Conservation (phyloP, 2,888 invertebrate genomes). For the Drosophila bunnanda region DNA sequence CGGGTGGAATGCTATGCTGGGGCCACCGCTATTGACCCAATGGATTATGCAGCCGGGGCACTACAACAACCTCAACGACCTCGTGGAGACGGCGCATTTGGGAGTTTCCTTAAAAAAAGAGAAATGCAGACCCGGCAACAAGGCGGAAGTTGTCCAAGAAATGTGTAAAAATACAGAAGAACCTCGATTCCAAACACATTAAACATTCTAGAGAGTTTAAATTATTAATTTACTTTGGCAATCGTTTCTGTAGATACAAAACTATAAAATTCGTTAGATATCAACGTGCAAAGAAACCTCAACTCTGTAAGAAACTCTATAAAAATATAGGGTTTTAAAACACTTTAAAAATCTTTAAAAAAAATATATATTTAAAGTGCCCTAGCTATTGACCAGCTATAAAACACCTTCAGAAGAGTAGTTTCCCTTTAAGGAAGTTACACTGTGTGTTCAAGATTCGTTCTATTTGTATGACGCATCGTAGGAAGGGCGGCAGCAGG, state of each 20-base stretch:
- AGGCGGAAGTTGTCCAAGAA: conserved; percentile 2
- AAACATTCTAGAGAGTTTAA: not conserved
- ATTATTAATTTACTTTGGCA: not conserved
- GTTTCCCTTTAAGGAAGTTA: not conserved
- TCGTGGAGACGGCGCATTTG: conserved; percentile 25
- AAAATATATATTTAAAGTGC: not conserved
- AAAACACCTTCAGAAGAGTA: not conserved
- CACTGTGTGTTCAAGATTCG: conserved; percentile 9
- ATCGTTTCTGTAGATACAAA: not conserved
- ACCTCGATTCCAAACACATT: not conserved
- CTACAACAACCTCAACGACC: conserved; percentile 51
- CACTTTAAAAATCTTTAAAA: not conserved
- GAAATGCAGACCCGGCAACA: conserved; percentile 25
- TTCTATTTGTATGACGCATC: conserved; percentile 43
- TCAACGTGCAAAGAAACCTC: not conserved
- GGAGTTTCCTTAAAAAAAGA: conserved; percentile 15
- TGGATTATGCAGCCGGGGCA: conserved; percentile 71
- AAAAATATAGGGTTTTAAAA: not conserved
- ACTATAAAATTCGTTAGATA: not conserved
- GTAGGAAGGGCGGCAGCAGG: conserved; percentile 7
- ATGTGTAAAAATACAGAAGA: conserved; percentile 4
- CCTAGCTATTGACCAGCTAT: not conserved
- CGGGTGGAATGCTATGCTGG: conserved; percentile 20
- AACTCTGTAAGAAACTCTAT: not conserved
- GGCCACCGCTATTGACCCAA: conserved; percentile 67